Evolutionary conservation across 2,888 invertebrate genomes (phyloP).

Genomic region (Eledone cirrhosa): DNA sequence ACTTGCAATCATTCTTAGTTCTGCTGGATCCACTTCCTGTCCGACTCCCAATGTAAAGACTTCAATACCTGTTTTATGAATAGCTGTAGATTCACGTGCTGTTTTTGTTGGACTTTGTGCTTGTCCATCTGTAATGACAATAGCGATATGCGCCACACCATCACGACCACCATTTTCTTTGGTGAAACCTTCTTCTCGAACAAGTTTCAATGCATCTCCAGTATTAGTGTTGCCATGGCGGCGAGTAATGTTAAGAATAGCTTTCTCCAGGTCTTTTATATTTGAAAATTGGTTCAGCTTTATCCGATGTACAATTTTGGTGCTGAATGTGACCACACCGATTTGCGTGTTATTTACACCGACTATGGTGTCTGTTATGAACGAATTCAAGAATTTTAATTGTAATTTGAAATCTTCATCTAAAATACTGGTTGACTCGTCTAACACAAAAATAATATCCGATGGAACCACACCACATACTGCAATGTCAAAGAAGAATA

Average conservation of each 20-base stretch:
- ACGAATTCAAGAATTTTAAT: neutral
- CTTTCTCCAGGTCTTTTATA: constrained; percentile 38
- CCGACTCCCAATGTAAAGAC: constrained; percentile 44
- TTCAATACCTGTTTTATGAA: constrained; percentile 31
- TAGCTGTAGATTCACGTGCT: constrained; percentile 36
- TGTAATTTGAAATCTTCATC: neutral
- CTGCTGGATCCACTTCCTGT: constrained; percentile 37
- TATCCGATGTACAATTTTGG: constrained; percentile 42
- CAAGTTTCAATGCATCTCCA: constrained; percentile 3
- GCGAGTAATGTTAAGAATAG: constrained; percentile 28
- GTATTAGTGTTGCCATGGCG: constrained; percentile 28
- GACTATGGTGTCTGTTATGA: constrained; percentile 37
- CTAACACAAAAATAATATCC: constrained; percentile 18
- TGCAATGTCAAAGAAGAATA: neutral
- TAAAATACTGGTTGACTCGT: constrained; percentile 22
- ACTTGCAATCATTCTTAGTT: constrained; percentile 42
- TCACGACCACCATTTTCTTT: constrained; percentile 38
- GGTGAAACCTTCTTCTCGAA: neutral
- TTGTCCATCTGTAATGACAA: constrained; percentile 47
- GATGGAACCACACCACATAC: constrained; percentile 9
- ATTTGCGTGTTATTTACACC: constrained; percentile 45
- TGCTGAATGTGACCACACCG: constrained; percentile 45
- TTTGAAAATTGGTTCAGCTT: constrained; percentile 43
- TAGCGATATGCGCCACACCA: constrained; percentile 40
- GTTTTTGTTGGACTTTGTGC: constrained; percentile 39